phyloP scores from a whole-genome alignment of 1,140 invertebrate species.

The Frieseomelitta varia region DNA sequence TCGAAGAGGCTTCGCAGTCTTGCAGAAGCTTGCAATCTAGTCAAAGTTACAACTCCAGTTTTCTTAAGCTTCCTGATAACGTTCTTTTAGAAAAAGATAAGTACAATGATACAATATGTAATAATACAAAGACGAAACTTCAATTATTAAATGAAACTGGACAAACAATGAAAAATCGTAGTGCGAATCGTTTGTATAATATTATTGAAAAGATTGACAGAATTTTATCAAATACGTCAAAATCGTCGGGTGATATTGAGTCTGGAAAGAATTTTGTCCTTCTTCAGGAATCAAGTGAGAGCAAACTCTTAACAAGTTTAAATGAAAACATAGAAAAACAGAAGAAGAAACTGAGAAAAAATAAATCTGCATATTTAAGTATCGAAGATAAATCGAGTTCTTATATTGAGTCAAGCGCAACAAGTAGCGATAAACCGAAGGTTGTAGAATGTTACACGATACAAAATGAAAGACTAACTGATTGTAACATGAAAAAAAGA shows the following conservation, averaged over 20 bases:
- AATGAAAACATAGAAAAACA: slow-evolving; percentile 12
- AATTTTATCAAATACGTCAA: slow-evolving; percentile 75
- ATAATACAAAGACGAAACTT: slow-evolving; percentile 59
- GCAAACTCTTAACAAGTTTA: slow-evolving; percentile 30
- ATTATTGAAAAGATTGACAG: slow-evolving; percentile 80
- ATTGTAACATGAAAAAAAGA: slow-evolving; percentile 21
- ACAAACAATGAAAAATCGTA: slow-evolving; percentile 68
- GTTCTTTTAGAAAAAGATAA: slow-evolving; percentile 36
- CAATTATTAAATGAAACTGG: slow-evolving; percentile 67
- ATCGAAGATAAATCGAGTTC: not conserved
- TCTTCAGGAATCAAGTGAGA: slow-evolving; percentile 25
- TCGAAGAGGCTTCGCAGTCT: not conserved
- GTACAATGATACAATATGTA: slow-evolving; percentile 44
- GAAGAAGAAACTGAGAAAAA: slow-evolving; percentile 1
- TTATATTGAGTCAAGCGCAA: slow-evolving; percentile 20
- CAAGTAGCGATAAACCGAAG: not conserved
- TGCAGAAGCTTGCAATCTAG: slow-evolving; percentile 5
- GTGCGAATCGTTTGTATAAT: slow-evolving; percentile 71
- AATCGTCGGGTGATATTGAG: slow-evolving; percentile 71
- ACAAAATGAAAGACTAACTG: not conserved
- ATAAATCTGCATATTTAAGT: slow-evolving; percentile 21
- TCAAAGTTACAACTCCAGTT: slow-evolving; percentile 2
- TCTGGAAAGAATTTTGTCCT: slow-evolving; percentile 23
- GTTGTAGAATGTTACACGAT: not conserved
- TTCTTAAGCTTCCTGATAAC: not conserved